Evolutionary conservation across 2,888 invertebrate species (phyloP).

Genomic region (Drosophila rubida): DNA sequence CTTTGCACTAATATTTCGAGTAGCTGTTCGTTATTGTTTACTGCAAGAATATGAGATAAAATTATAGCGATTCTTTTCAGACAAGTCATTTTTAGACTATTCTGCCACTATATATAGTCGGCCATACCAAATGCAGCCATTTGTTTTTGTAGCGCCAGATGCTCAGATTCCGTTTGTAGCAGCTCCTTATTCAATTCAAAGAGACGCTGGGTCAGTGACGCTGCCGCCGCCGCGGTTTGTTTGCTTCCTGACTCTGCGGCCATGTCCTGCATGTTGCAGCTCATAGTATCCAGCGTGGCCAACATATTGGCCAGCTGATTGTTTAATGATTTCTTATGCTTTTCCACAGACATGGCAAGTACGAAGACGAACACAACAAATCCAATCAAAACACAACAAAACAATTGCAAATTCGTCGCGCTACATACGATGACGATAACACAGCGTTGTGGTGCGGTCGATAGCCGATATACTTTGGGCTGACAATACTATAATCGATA

Average conservation of each 20-base stretch:
- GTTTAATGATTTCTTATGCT: background rate
- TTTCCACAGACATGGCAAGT: constrained; percentile 5
- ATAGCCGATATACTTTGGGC: background rate
- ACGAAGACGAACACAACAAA: background rate
- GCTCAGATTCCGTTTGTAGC: background rate
- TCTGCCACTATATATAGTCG: no score
- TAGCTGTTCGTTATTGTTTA: background rate
- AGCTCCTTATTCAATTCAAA: background rate
- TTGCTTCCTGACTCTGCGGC: background rate
- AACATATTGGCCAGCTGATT: background rate
- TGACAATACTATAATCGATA: background rate
- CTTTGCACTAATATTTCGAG: background rate
- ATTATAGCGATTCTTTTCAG: background rate
- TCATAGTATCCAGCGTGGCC: background rate
- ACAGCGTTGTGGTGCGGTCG: background rate
- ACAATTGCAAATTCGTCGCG: constrained; percentile 8
- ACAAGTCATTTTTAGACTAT: no score
- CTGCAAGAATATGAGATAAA: background rate
- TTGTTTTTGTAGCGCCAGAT: background rate
- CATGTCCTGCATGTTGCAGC: background rate
- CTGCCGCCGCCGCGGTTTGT: background rate
- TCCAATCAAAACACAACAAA: background rate
- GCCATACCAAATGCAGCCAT: constrained; percentile 9
- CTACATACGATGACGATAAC: constrained; percentile 18
- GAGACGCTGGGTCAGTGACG: background rate